phyloP scores from a whole-genome alignment of 1,140 invertebrate species.

The Euura lappo region DNA sequence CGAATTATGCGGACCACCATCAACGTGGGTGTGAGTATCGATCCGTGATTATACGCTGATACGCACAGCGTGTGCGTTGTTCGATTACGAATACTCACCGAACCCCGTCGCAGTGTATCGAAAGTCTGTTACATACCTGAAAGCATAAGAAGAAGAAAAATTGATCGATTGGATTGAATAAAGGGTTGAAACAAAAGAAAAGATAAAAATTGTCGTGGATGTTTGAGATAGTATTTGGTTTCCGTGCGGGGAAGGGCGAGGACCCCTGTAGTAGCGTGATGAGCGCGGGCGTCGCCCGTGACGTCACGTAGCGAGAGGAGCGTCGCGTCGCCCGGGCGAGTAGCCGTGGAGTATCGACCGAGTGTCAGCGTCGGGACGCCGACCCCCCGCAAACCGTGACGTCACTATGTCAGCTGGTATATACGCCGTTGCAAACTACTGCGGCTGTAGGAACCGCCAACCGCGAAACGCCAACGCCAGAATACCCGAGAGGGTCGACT shows the following conservation, averaged over 20 bases:
- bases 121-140: neutral
- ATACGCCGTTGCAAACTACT: neutral
- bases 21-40: neutral
- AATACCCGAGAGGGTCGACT: no score
- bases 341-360: neutral
- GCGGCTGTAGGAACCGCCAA: neutral
- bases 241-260: neutral
- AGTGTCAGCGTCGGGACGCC: neutral
- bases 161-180: neutral
- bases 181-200: no score
- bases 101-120: neutral
- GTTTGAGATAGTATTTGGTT: neutral
- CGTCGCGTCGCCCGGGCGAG: neutral
- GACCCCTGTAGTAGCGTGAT: neutral
- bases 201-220: no score
- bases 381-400: constrained; percentile 1
- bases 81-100: neutral
- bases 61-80: neutral
- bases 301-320: neutral
- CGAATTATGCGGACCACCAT: neutral
- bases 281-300: constrained; percentile 1
- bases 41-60: no score
- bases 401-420: constrained; percentile 4
- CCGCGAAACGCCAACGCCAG: neutral
- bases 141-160: neutral